Evolutionary conservation across 53 echinoderm and acorn worm species (phyloP), one percentile per base, ranked within the genome.

Genomic region (Zoroaster sp.): DNA sequence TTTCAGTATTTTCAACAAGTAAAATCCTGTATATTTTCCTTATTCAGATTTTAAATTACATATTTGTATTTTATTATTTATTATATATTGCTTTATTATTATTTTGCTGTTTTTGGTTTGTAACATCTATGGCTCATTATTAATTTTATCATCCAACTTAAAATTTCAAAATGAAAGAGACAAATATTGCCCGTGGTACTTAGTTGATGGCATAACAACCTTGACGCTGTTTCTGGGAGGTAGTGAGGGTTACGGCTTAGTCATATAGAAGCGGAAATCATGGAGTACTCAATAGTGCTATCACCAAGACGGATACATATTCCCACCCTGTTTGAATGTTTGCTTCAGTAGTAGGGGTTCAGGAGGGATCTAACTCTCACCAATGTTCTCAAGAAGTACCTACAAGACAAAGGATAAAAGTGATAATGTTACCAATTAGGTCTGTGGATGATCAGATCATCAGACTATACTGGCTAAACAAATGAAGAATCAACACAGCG

Each of bases 301-400:
- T 95, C 95, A 69, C 98, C 95, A 23, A 97, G 95, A 5, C 95
- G 91, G n/a, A n/a, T n/a, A n/a, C n/a, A n/a, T n/a, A n/a, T n/a
- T n/a, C n/a, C n/a, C n/a, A n/a, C n/a, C 98, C 98, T 95, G 95
- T 85, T 95, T 97, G 83, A 97, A 97, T 4, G 98, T 97, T 86
- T 97, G 98, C 47, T 92, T 95, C 73, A 97, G 70, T 21, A 97
- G 90, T 17, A 97, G 83, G 34, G 98, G 93, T 77, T 95, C 95
- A 43, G 95, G 89, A 20, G 12, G 98, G 93, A 63, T 99, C 99
- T 46, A 99, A 66, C 71, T 99, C 99, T 99, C 96, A 43, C 93
- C 94, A 13, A 99, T 89, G 67, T 99, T 99, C 82, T 99, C 96
- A 51, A 99, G 83, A 69, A 99, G 74, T 99, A 69, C 40, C 69